Conservation (phyloP, 2,113 vertebrate genomes). For the Crotophaga sulcirostris region DNA sequence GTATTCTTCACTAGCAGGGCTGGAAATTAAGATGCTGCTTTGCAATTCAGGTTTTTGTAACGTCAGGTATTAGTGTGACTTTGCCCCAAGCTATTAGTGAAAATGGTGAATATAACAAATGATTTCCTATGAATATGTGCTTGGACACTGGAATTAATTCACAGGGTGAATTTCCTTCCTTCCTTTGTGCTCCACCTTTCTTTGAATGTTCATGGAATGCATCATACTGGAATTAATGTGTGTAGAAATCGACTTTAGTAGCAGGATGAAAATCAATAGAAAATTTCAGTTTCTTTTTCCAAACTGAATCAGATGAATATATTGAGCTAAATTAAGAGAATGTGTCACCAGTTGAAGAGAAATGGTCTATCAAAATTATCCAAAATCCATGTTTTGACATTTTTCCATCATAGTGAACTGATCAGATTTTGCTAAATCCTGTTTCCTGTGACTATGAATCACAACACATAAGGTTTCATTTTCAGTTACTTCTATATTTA, state of each 20-base stretch:
- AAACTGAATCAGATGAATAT: neutral
- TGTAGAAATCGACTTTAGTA: slow-evolving; percentile 2
- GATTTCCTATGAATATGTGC: neutral
- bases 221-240: neutral
- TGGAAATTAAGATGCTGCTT: slow-evolving; percentile 14
- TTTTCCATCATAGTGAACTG: neutral
- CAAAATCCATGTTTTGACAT: slow-evolving; percentile 9
- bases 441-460: neutral
- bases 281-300: slow-evolving; percentile 12
- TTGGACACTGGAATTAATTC: neutral
- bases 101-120: neutral
- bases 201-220: neutral
- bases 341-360: neutral
- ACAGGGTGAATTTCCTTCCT: neutral
- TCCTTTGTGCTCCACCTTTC: neutral
- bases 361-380: neutral
- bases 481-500: neutral
- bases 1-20: neutral
- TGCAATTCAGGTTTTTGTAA: neutral
- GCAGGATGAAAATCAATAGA: neutral
- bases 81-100: neutral
- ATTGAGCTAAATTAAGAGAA: neutral
- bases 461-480: neutral
- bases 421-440: neutral
- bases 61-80: neutral